Conservation (phyloP, 2,113 vertebrate genomes). For the Odocoileus hemionus region DNA sequence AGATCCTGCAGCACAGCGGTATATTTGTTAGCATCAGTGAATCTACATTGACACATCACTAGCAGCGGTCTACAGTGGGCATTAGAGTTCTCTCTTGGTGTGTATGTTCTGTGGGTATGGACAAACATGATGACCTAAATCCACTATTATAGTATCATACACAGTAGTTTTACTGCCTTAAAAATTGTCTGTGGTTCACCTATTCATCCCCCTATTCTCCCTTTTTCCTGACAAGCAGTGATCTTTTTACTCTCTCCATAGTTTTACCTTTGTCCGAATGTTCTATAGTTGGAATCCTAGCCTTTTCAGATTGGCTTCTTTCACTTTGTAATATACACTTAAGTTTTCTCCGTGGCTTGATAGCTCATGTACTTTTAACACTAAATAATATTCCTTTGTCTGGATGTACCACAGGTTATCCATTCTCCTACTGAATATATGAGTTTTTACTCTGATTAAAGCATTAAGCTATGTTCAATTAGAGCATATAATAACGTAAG, state of each 20-base stretch:
- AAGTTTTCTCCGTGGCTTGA: neutral
- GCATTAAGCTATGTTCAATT: neutral
- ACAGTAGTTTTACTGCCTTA: neutral
- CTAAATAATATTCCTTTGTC: neutral
- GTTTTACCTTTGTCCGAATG: neutral
- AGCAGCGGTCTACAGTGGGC: neutral
- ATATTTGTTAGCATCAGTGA: neutral
- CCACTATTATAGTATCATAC: neutral
- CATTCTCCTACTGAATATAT: neutral
- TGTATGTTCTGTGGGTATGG: neutral
- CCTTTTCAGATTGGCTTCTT: neutral
- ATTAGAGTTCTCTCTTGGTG: neutral
- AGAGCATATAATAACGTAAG: neutral
- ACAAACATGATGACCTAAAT: neutral
- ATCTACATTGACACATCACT: neutral
- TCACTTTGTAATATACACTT: neutral
- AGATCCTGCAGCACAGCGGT: neutral
- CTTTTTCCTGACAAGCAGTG: neutral
- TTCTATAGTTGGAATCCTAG: neutral
- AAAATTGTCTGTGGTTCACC: neutral
- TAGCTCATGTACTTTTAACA: neutral
- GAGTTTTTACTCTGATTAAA: neutral
- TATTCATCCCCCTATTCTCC: neutral
- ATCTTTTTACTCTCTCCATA: neutral
- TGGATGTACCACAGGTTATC: neutral